phyloP scores from a whole-genome alignment of 2,797 vertebrate genomes.

The Clarias laeviceps region DNA sequence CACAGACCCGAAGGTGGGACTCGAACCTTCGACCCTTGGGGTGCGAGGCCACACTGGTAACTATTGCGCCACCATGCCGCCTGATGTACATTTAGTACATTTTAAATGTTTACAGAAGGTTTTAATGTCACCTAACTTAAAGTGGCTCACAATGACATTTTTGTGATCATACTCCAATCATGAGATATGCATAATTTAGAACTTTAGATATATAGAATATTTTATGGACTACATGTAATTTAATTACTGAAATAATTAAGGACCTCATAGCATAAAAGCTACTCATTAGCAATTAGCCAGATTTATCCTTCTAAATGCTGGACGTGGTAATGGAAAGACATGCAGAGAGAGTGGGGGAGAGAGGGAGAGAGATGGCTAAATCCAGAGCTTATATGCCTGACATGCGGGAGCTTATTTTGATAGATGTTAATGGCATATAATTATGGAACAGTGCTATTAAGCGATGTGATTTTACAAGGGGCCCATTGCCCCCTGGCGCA shows the following conservation, averaged over 20 bases:
- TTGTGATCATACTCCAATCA: neutral
- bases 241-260: constrained; percentile 59
- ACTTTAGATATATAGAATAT: constrained; percentile 12
- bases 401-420: constrained; percentile 74
- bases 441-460: constrained; percentile 78
- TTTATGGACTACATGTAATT: constrained; percentile 31
- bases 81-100: no score
- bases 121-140: neutral
- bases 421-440: constrained; percentile 80
- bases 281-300: constrained; percentile 56
- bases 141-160: neutral
- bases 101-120: neutral
- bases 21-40: no score
- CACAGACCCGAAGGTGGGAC: no score
- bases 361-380: constrained; percentile 64
- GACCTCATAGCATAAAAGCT: constrained; percentile 52
- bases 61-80: no score
- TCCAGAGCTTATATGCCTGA: constrained; percentile 65
- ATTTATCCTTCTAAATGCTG: constrained; percentile 52
- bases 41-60: no score
- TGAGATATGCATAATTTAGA: constrained; percentile 1
- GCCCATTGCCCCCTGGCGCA: constrained; percentile 72
- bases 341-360: constrained; percentile 47
- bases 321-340: constrained; percentile 48
- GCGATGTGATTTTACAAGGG: constrained; percentile 77